Evolutionary conservation across 64 coral and sea anemone species (phyloP), one percentile per base, ranked within the genome.

Genomic region (Montipora capricornis): DNA sequence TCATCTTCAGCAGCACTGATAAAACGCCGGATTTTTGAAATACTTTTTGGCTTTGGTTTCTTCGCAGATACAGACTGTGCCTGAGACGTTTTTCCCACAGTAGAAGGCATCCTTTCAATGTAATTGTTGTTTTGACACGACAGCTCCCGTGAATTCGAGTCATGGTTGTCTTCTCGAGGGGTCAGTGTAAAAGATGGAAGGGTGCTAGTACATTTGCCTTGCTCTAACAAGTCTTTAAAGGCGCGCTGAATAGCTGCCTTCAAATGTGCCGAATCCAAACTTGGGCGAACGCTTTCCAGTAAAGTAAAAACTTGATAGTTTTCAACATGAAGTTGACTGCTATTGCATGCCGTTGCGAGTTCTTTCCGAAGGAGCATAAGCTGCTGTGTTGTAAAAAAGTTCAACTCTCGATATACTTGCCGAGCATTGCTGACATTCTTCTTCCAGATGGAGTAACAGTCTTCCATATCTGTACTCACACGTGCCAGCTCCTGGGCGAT

Each of bases 331-430:
- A 93, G 55, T 16, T 90, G 80, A 12, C 44, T 20, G 29, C 75
- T 62, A 6, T 47, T 44, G 22, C 91, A 69, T 57, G 82, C 71
- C 8, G 2, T 2, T 2, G 84, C 95, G 6, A 96, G 78, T 59
- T 93, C 91, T 73, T 82, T 90, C 47, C 95, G 89, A 5, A 96
- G 44, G 5, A 84, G 57, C 52, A 96, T 67, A 78, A 96, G 74
- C 19, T 96, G 95, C 48, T 93, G 77, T 29, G 89, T 93, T 6
- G 91, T 90, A 19, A 90, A 96, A 78, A 86, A 81, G 46, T 93
- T 96, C 5, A 96, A 83, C 44, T 88, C 87, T 24, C 77, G 77
- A 20, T 89, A 93, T 53, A 79, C 26, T 20, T 47, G 47, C 47
- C 95, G 51, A 51, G 73, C 76, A 5, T 17, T 4, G 17, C 89